A percentile compares a stretch with the other conserved stretches of the same genome.
Evolutionary conservation across 2,888 invertebrate species (phyloP).

Genomic region (Mellilla xanthometata): DNA sequence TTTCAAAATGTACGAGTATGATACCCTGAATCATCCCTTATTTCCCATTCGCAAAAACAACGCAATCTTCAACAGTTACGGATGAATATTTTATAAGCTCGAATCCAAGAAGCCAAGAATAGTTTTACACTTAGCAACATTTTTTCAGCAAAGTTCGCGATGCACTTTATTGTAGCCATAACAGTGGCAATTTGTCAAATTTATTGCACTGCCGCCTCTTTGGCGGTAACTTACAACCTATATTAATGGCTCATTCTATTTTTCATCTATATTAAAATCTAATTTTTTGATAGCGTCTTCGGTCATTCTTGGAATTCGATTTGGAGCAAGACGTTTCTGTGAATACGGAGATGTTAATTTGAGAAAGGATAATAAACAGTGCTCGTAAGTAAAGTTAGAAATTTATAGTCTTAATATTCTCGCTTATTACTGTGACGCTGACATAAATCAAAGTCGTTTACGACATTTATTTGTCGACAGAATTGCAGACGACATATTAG

Average conservation of each 20-base stretch:
- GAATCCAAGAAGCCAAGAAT: too few relatives aligned
- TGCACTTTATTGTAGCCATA: slow-evolving; percentile 48
- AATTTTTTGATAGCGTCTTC: slow-evolving; percentile 27
- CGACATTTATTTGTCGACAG: slow-evolving; percentile 26
- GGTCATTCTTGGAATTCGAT: slow-evolving; percentile 6
- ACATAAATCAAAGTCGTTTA: slow-evolving; percentile 26
- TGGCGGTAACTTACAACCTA: slow-evolving; percentile 42
- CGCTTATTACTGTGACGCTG: slow-evolving; percentile 16
- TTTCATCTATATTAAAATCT: slow-evolving; percentile 34
- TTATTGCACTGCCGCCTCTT: slow-evolving; percentile 45
- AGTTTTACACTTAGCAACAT: slow-evolving; percentile 24
- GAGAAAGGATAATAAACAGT: slow-evolving; percentile 2
- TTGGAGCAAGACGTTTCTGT: not conserved
- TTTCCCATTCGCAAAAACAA: slow-evolving; percentile 1
- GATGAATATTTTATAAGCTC: too few relatives aligned
- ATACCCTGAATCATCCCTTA: slow-evolving; percentile 9
- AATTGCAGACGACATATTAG: slow-evolving; percentile 14
- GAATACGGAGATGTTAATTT: slow-evolving; percentile 7
- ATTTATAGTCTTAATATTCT: slow-evolving; percentile 16
- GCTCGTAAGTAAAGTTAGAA: not conserved
- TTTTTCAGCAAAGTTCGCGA: slow-evolving; percentile 44
- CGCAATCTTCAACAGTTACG: too few relatives aligned
- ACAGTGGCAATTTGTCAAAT: slow-evolving; percentile 51
- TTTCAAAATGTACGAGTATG: too few relatives aligned
- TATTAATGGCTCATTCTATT: slow-evolving; percentile 44